Conservation (phyloP, 2,797 vertebrate genomes). For the Synanceia verrucosa region DNA sequence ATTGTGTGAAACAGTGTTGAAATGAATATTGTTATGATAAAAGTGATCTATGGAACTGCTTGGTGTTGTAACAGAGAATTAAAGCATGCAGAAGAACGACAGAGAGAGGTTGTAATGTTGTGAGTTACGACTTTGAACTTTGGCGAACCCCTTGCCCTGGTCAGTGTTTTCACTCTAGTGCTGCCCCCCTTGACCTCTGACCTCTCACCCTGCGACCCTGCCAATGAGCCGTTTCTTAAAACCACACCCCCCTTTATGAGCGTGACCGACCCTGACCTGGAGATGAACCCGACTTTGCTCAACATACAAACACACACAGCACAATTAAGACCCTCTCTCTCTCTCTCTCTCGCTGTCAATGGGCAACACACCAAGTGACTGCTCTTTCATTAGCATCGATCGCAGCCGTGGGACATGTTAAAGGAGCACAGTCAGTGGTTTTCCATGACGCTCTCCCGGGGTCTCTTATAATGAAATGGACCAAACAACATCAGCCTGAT, state of each 20-base stretch:
- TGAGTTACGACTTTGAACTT: constrained; percentile 78
- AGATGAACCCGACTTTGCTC: constrained; percentile 62
- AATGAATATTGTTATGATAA: background rate
- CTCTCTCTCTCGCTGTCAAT: constrained; percentile 26
- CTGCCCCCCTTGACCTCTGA: constrained; percentile 63
- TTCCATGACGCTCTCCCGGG: constrained; percentile 22
- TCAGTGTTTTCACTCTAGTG: constrained; percentile 66
- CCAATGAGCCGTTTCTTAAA: constrained; percentile 65
- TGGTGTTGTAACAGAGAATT: background rate
- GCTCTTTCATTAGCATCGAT: constrained; percentile 44
- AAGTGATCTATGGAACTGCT: background rate
- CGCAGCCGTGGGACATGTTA: constrained; percentile 19
- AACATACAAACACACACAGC: constrained; percentile 20
- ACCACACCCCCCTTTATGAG: constrained; percentile 66
- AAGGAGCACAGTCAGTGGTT: constrained; percentile 26
- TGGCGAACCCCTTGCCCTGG: constrained; percentile 54
- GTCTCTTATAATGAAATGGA: constrained; percentile 4
- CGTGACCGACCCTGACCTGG: constrained; percentile 75
- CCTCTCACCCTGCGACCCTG: constrained; percentile 60
- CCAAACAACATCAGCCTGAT: constrained; percentile 15
- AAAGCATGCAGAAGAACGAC: background rate
- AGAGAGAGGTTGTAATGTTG: constrained; percentile 24
- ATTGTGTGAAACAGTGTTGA: background rate
- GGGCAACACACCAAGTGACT: constrained; percentile 4
- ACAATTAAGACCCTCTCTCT: constrained; percentile 34